Evolutionary conservation across 1,140 invertebrate species (phyloP).

Genomic region (Myzus persicae): DNA sequence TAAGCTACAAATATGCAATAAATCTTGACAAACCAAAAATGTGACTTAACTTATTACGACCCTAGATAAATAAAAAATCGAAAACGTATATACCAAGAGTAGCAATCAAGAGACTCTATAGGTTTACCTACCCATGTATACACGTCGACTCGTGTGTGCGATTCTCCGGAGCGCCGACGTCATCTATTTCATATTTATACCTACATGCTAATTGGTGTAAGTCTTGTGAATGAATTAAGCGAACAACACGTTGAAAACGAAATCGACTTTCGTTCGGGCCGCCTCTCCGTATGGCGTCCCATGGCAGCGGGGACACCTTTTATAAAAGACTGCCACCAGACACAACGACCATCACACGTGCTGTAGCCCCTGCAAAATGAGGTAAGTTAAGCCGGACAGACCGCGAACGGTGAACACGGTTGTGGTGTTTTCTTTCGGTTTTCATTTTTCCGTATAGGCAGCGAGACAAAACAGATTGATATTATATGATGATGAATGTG

Average conservation of each 20-base stretch:
- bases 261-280: conserved; percentile 55
- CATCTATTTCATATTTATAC: background rate
- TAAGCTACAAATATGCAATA: background rate
- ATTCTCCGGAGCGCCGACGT: background rate
- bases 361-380: conserved; percentile 40
- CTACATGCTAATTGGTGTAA: background rate
- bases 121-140: too few relatives aligned
- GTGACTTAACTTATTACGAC: background rate
- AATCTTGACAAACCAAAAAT: background rate
- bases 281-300: conserved; percentile 39
- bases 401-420: too few relatives aligned
- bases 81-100: background rate
- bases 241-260: conserved; percentile 32
- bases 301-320: conserved; percentile 54
- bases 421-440: background rate
- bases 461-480: too few relatives aligned
- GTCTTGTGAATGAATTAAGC: background rate
- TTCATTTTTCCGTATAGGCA: too few relatives aligned
- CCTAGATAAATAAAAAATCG: background rate
- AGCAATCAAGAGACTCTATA: background rate
- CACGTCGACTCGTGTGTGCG: background rate
- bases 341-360: background rate
- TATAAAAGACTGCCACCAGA: conserved; percentile 37
- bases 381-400: background rate
- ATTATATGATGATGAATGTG: too few relatives aligned